Evolutionary conservation across 2,113 vertebrate species (phyloP).

Genomic region (Sander lucioperca): DNA sequence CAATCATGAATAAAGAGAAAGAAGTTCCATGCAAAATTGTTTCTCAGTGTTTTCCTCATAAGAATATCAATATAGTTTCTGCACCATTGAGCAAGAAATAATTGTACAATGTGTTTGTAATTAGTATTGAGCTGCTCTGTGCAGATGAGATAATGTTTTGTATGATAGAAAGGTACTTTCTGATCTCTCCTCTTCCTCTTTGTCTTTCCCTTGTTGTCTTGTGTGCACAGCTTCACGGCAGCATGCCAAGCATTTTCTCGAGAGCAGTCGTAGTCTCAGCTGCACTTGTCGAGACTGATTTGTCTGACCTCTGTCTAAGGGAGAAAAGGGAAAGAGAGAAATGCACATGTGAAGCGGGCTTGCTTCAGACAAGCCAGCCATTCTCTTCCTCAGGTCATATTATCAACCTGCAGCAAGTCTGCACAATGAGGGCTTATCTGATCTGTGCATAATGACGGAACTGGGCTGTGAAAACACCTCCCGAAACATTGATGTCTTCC

Average conservation of each 20-base stretch:
- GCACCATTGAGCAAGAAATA: conserved; percentile 10
- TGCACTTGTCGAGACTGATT: conserved; percentile 30
- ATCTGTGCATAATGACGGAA: background rate
- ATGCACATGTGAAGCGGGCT: background rate
- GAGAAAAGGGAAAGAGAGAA: conserved; percentile 4
- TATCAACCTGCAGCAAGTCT: conserved; percentile 1
- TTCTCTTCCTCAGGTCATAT: conserved; percentile 11
- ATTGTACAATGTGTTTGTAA: background rate
- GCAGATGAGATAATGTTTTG: background rate
- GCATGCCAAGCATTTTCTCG: conserved; percentile 38
- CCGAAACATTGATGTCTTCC: conserved; percentile 20
- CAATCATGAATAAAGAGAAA: background rate
- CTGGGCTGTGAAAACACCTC: conserved; percentile 1
- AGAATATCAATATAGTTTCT: background rate
- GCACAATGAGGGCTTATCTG: background rate
- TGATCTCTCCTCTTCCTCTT: conserved; percentile 20
- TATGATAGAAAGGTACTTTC: background rate
- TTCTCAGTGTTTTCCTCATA: background rate
- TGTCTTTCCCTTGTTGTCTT: conserved; percentile 1
- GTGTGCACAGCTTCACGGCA: conserved; percentile 5
- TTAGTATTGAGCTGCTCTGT: background rate
- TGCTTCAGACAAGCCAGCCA: background rate
- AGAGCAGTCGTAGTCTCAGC: conserved; percentile 32
- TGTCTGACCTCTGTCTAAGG: conserved; percentile 26
- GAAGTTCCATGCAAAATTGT: background rate